Percentiles rank a stretch among this genome's conserved stretches.
These are phyloP conservation scores for Nasonia longicornis DNA, from an alignment of 1,140 invertebrate genomes.

Conservation along the genomic window DNA sequence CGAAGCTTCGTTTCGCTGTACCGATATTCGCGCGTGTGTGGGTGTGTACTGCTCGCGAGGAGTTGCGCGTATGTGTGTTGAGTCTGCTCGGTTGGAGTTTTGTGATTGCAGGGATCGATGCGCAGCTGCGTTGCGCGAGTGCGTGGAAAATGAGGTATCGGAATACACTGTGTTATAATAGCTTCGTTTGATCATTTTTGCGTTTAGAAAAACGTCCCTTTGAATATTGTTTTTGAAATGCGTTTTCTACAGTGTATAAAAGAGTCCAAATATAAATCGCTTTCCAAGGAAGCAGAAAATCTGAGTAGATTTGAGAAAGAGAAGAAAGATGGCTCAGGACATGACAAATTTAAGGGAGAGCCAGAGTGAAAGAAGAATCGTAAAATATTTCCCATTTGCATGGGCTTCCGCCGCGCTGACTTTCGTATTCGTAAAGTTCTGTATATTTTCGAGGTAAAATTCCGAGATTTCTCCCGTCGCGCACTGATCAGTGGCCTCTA, in stretches of 20 bases:
- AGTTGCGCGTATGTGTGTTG: not conserved
- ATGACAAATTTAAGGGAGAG: conserved; percentile 16
- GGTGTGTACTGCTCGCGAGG: not conserved
- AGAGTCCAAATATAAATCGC: not conserved
- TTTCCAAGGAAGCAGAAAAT: not conserved
- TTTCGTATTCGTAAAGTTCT: conserved; percentile 30
- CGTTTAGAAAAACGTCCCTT: no score
- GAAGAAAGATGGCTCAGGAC: not conserved
- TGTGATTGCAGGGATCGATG: no score
- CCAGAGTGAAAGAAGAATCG: conserved; percentile 16
- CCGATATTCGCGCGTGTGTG: no score
- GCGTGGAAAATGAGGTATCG: no score
- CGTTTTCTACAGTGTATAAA: not conserved
- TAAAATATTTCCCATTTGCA: conserved; percentile 16
- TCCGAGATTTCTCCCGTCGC: not conserved
- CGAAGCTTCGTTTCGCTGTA: not conserved
- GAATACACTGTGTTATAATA: no score
- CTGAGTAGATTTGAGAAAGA: not conserved
- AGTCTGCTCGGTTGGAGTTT: not conserved
- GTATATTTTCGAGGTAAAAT: not conserved
- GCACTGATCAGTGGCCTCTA: not conserved
- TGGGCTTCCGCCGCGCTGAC: not conserved
- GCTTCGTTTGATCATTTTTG: no score
- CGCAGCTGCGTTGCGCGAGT: no score
- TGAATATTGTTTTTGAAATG: not conserved